Conservation (phyloP, 2,888 invertebrate genomes). For the Mycalesis mineus region DNA sequence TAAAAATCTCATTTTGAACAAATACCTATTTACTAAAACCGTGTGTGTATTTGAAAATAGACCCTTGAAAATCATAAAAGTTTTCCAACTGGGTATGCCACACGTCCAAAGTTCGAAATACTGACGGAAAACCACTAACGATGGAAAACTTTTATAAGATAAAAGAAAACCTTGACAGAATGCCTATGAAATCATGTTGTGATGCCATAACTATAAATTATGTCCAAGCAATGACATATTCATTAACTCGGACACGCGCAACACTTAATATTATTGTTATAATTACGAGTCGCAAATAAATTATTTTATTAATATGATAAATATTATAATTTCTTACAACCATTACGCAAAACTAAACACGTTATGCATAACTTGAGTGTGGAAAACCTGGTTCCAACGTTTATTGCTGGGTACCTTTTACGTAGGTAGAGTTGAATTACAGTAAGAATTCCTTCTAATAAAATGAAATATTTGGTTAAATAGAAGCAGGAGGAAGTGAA, state of each 20-base stretch:
- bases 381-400: constrained; percentile 1
- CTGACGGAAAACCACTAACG: constrained; percentile 23
- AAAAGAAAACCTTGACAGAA: constrained; percentile 28
- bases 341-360: constrained; percentile 11
- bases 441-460: too few relatives aligned
- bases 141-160: constrained; percentile 28
- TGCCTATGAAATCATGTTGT: constrained; percentile 21
- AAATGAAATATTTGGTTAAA: too few relatives aligned
- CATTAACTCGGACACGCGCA: constrained; percentile 25
- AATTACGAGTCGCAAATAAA: constrained; percentile 20
- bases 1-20: too few relatives aligned
- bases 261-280: constrained; percentile 22
- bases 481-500: too few relatives aligned
- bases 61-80: too few relatives aligned
- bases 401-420: neutral
- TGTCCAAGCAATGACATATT: constrained; percentile 19
- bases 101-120: too few relatives aligned
- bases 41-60: too few relatives aligned
- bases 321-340: constrained; percentile 22
- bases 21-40: too few relatives aligned
- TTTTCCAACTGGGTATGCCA: too few relatives aligned
- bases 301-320: constrained; percentile 22
- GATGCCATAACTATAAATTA: constrained; percentile 23
- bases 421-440: neutral
- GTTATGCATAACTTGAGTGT: constrained; percentile 11